Base-by-base conservation (phyloP, 2,113 vertebrate genomes). In the Vicugna pacos region DNA sequence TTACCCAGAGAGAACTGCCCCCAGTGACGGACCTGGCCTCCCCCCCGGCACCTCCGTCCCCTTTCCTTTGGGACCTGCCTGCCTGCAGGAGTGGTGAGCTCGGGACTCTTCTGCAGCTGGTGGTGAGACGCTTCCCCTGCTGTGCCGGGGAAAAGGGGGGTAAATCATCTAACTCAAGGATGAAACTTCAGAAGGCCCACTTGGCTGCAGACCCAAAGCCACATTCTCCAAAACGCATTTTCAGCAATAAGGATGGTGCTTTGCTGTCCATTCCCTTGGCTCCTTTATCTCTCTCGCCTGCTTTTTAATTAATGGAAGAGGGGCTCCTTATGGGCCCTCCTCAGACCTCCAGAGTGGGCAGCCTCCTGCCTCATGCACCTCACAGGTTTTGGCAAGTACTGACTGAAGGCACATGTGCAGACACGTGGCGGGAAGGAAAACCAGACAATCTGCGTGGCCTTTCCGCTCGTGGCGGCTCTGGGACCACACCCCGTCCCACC, bases 111-210 rank as follows among this genome's bases (percentile, higher is more conserved):
- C 22, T 65, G n/a, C 65, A 80, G 26, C 28, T 67, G 38, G 48
- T 30, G 3, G 1, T 7, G 50, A 35, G 35, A 35, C 35, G 35
- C 35, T 35, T 35, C 35, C 35, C 35, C 35, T 35, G 76, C 16
- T 58, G 14, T 38, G 26, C n/a, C 30, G 69, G 38, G 46, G 42
- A 60, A 89, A 70, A 70, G 73, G 19, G 69, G 5, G 20, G 19
- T 28, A 48, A 76, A 38, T 83, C 58, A 28, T 30, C 52, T 72
- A 72, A 92, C n/a, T 64, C 22, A 22, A 38, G 94, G 69, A 84
- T 89, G 64, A 89, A 62, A 82, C 92, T 73, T 89, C 65, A 94
- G 73, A 64, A 97, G 56, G 54, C 28, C 54, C 32, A 24, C n/a
- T 50, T 64, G 62, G 69, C 52, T 58, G 46, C 38, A 80, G 54